Percentiles rank a stretch among this genome's conserved stretches.
These are phyloP conservation scores for Hylyphantes graminicola DNA, from an alignment of 1,140 invertebrate species.

Conservation along the genomic window DNA sequence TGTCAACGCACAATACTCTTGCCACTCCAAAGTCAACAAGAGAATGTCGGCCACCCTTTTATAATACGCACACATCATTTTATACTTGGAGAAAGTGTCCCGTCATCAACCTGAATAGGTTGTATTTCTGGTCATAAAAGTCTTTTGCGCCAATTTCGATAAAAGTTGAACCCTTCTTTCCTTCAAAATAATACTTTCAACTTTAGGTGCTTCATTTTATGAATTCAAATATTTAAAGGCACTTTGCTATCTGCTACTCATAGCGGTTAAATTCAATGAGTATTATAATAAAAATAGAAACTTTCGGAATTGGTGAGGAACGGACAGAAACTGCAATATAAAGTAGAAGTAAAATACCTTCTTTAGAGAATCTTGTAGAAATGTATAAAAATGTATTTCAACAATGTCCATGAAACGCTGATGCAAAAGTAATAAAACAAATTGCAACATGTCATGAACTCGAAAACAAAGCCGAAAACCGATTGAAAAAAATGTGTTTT, in stretches of 20 bases:
- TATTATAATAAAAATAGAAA: too few relatives aligned
- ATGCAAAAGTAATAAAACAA: not conserved
- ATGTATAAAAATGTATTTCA: too few relatives aligned
- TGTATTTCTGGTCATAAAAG: slow-evolving; percentile 8
- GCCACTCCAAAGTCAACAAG: slow-evolving; percentile 34
- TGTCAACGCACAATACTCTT: slow-evolving; percentile 36
- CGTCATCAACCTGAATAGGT: slow-evolving; percentile 1
- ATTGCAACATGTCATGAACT: not conserved
- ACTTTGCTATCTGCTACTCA: too few relatives aligned
- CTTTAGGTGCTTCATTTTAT: too few relatives aligned
- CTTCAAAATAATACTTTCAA: too few relatives aligned
- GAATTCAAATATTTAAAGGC: too few relatives aligned
- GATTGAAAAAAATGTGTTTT: slow-evolving; percentile 26
- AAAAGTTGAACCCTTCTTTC: too few relatives aligned
- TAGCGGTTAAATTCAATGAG: too few relatives aligned
- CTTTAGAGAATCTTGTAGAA: too few relatives aligned
- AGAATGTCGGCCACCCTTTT: not conserved
- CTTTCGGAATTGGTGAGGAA: too few relatives aligned
- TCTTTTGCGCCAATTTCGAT: not conserved
- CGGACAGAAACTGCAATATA: too few relatives aligned
- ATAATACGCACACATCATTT: not conserved
- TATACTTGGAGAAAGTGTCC: not conserved
- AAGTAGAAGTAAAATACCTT: too few relatives aligned
- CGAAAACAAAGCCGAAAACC: not conserved
- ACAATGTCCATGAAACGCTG: not conserved